Evolutionary conservation across 2,113 vertebrate genomes (phyloP).

Genomic region (Tragulus kanchil): DNA sequence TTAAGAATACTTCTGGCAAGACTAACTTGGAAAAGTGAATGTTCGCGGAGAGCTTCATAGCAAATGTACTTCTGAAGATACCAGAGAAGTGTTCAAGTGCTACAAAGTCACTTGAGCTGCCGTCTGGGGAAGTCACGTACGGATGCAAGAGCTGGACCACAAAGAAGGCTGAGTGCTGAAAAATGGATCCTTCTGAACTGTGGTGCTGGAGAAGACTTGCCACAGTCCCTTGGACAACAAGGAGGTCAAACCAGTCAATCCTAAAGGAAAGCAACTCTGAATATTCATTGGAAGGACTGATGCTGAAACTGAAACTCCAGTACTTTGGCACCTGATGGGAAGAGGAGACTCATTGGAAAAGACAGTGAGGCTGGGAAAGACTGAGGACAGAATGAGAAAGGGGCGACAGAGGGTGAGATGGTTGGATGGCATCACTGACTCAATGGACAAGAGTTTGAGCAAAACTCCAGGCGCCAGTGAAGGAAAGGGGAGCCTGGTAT

Average conservation of each 20-base stretch:
- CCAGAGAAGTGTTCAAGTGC: neutral
- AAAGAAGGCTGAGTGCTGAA: neutral
- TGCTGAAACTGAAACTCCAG: neutral
- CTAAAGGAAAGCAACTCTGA: neutral
- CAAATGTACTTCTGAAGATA: neutral
- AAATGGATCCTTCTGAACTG: neutral
- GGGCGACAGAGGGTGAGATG: neutral
- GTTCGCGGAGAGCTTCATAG: neutral
- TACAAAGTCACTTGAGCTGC: neutral
- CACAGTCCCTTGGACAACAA: neutral
- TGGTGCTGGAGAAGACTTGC: neutral
- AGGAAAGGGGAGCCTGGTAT: neutral
- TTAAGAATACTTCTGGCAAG: conserved; percentile 64
- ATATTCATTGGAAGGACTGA: neutral
- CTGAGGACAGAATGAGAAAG: neutral
- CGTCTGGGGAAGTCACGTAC: neutral
- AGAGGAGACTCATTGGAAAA: neutral
- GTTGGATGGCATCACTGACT: neutral
- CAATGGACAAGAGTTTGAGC: neutral
- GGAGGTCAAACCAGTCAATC: neutral
- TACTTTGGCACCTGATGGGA: neutral
- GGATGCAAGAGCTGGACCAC: neutral
- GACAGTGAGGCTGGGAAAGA: neutral
- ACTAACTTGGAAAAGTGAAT: neutral
- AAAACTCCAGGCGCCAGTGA: neutral